Evolutionary conservation across 2,888 invertebrate species (phyloP).

Genomic region (Cryptus viduatorius): DNA sequence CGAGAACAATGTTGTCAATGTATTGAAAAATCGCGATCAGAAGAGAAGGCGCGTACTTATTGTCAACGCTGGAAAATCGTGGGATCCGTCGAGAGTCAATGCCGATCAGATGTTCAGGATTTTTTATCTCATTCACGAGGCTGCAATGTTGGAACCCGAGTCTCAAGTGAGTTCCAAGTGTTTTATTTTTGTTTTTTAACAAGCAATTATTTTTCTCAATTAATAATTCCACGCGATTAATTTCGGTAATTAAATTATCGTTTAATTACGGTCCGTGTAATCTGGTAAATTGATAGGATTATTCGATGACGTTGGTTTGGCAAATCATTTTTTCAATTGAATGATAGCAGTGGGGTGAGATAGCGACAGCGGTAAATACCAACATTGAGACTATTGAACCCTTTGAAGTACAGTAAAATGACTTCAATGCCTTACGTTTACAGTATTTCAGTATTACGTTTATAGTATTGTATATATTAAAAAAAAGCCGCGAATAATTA

Average conservation of each 20-base stretch:
- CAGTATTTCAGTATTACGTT: too few relatives aligned
- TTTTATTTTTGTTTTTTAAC: not conserved
- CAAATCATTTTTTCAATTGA: not conserved
- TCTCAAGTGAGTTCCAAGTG: slow-evolving; percentile 86
- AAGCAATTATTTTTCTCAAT: not conserved
- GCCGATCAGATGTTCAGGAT: slow-evolving; percentile 92
- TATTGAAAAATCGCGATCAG: slow-evolving; percentile 91
- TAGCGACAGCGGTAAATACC: not conserved
- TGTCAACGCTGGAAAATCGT: slow-evolving; percentile 90
- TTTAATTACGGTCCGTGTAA: not conserved
- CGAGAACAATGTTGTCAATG: slow-evolving; percentile 92
- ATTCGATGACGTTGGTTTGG: not conserved
- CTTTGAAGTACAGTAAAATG: not conserved
- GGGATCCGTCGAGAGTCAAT: slow-evolving; percentile 91
- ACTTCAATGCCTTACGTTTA: not conserved
- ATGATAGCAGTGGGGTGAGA: not conserved
- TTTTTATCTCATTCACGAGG: slow-evolving; percentile 92
- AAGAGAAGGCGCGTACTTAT: slow-evolving; percentile 91
- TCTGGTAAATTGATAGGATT: not conserved
- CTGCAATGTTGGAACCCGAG: slow-evolving; percentile 91
- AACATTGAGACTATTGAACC: not conserved
- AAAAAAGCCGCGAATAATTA: not conserved
- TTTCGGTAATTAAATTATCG: not conserved
- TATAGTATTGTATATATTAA: not conserved
- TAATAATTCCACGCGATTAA: slow-evolving; percentile 11